Evolutionary conservation across 2,113 vertebrate species (phyloP).

Genomic region (Labeo rohita): DNA sequence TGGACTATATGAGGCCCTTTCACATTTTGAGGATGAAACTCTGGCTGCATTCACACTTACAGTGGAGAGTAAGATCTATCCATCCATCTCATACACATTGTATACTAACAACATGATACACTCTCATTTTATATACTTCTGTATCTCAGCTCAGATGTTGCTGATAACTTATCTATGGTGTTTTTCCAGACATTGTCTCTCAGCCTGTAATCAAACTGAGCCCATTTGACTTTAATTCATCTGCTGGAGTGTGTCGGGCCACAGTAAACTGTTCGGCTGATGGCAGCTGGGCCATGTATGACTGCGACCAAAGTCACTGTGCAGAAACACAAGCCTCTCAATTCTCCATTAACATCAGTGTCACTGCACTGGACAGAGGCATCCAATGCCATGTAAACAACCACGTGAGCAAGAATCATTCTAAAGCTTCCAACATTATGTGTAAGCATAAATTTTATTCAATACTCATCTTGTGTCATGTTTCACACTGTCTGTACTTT

Average conservation of each 20-base stretch:
- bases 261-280: conserved; percentile 66
- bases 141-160: not conserved
- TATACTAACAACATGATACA: not conserved
- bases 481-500: not conserved
- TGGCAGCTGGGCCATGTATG: conserved; percentile 1
- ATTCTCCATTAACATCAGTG: conserved; percentile 55
- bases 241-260: conserved; percentile 51
- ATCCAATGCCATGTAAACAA: conserved; percentile 64
- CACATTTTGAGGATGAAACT: accelerated
- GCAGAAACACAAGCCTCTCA: not conserved
- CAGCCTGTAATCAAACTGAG: conserved; percentile 16
- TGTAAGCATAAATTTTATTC: conserved; percentile 59
- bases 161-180: not conserved
- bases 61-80: conserved; percentile 62
- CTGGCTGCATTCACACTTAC: not conserved
- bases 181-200: conserved; percentile 51
- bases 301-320: conserved; percentile 58
- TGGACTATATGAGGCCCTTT: conserved; percentile 42
- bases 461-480: not conserved
- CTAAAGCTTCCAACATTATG: accelerated
- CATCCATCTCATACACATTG: not conserved
- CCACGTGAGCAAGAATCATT: conserved; percentile 56
- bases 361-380: not conserved
- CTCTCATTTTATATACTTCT: not conserved
- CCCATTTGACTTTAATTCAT: conserved; percentile 33